These are phyloP conservation scores for Podarcis raffonei DNA, from an alignment of 2,113 vertebrate genomes.

Conservation along the genomic window DNA sequence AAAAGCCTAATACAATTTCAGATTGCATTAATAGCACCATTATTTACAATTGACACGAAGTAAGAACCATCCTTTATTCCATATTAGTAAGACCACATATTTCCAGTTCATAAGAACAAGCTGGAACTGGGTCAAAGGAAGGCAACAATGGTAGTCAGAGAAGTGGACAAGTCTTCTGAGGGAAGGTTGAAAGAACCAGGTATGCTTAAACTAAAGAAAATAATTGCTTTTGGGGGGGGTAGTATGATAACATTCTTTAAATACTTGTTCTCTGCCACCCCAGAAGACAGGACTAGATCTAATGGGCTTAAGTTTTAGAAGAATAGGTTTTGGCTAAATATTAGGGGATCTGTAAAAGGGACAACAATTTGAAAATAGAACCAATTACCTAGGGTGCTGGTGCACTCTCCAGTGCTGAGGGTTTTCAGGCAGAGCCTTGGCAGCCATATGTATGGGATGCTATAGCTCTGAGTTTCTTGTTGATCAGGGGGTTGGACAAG, in stretches of 20 bases:
- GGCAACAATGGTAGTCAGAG: background rate
- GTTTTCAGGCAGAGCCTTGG: background rate
- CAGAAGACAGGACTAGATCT: background rate
- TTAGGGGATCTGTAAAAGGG: background rate
- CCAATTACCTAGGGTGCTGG: background rate
- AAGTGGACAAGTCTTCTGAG: background rate
- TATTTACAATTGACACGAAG: background rate
- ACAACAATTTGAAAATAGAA: background rate
- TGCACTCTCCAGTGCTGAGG: background rate
- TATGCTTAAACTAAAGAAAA: background rate
- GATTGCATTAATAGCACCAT: background rate
- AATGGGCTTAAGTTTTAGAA: too few relatives aligned
- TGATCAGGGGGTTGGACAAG: background rate
- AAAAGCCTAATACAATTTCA: too few relatives aligned
- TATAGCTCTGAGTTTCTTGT: background rate
- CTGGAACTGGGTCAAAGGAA: background rate
- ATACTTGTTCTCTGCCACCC: background rate
- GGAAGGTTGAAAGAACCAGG: background rate
- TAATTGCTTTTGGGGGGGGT: too few relatives aligned
- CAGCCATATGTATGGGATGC: background rate
- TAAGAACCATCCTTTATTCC: background rate
- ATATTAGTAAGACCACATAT: background rate
- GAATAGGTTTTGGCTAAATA: background rate
- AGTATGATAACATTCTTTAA: background rate
- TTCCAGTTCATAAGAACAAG: background rate